Evolutionary conservation across 2,888 invertebrate genomes (phyloP), one percentile per base, ranked within the genome.

Genomic region (Gortyna flavago): DNA sequence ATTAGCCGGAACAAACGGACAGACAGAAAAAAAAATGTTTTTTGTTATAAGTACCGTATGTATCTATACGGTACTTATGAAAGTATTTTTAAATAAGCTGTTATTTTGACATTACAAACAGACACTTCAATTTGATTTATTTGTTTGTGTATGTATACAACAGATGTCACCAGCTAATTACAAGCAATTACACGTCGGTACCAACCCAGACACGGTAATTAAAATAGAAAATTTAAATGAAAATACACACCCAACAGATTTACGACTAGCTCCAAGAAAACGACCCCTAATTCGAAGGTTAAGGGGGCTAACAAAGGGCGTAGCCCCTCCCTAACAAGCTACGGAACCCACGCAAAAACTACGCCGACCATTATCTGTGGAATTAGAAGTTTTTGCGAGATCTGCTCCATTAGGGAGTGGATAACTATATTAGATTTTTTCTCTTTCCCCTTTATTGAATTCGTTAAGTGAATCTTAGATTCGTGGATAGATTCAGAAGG

Each of bases 361-460:
- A 85, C 88, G 87, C 82, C 85, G 81, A 75, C 87, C 90, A 93
- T 94, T 93, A 93, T 90, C 90, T 85, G 88, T 86, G 87, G 90
- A 93, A 94, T 94, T 94, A 93, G 91, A 90, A 64, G 91, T 94
- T 95, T 95, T 95, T 93, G 89, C 89, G 90, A 38, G 79, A 71
- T 62, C 67, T 72, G 84, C 79, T 89, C 90, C 93, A 94, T 94
- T 93, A 94, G 89, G 91, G 91, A 89, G 91, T 89, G 89, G 83
- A 86, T 87, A 83, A 89, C 85, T 85, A 78, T 90, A 91, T 93
- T 90, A 91, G 89, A 89, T 90, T 92, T 92, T 91, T 91, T 86
- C 72, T 83, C 81, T 48, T 21, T 8, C 67, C 54, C 83, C 80
- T 86, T 84, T 88, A 89, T 87, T 88, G 82, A 82, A 87, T 85